phyloP scores from a whole-genome alignment of 2,113 vertebrate genomes.

The Bettongia penicillata region DNA sequence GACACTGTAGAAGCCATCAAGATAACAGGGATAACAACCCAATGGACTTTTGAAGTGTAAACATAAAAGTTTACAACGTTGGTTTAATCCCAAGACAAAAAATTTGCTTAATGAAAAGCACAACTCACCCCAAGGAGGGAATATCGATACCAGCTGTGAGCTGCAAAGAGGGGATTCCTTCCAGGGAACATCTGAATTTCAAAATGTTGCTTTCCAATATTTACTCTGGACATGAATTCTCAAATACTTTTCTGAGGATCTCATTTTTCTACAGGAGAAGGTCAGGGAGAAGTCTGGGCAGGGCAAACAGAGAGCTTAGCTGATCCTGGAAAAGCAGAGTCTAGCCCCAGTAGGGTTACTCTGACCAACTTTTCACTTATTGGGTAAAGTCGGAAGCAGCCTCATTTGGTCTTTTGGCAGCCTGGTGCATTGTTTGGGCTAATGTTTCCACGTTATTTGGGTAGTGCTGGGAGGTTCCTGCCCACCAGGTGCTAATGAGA shows the following conservation, averaged over 20 bases:
- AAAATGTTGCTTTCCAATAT: constrained; percentile 78
- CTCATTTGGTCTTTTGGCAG: not conserved
- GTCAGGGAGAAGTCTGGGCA: constrained; percentile 63
- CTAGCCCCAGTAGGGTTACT: constrained; percentile 1
- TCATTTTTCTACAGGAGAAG: constrained; percentile 74
- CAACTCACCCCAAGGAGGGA: constrained; percentile 77
- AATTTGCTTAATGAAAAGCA: constrained; percentile 82
- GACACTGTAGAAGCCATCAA: constrained; percentile 76
- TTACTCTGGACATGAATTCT: constrained; percentile 78
- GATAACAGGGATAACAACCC: constrained; percentile 74
- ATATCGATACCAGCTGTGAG: constrained; percentile 80
- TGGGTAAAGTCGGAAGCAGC: not conserved
- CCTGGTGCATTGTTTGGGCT: not conserved
- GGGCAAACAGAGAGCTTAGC: constrained; percentile 48
- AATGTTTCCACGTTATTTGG: not conserved
- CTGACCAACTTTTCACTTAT: constrained; percentile 20
- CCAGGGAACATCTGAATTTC: constrained; percentile 77
- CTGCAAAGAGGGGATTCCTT: constrained; percentile 73
- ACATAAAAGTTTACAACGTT: constrained; percentile 81
- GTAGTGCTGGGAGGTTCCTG: not conserved
- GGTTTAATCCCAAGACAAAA: constrained; percentile 81
- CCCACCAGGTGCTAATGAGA: constrained; percentile 54
- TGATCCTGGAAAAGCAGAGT: constrained; percentile 24
- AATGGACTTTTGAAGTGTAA: constrained; percentile 80
- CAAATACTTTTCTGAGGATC: constrained; percentile 76